phyloP scores from a whole-genome alignment of 2,888 invertebrate species.

The Penaeus monodon region DNA sequence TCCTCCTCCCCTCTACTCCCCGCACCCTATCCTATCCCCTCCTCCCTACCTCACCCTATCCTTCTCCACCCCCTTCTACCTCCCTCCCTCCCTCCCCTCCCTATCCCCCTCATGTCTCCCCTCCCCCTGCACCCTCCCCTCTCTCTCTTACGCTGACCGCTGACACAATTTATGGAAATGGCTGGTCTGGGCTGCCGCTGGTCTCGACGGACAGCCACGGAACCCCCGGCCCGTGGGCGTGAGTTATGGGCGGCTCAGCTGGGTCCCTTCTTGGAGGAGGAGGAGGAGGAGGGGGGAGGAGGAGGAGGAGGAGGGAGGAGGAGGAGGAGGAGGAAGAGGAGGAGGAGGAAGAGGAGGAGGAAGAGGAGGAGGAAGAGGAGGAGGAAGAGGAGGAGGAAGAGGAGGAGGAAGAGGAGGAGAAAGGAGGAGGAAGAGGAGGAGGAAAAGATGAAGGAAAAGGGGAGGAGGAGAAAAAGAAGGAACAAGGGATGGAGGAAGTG shows the following conservation, averaged over 20 bases:
- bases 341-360: background rate
- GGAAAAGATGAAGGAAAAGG: background rate
- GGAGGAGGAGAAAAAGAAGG: no score
- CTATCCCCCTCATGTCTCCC: no score
- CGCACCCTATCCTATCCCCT: no score
- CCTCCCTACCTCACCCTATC: no score
- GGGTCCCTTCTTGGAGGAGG: constrained; percentile 31
- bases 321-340: constrained; percentile 14
- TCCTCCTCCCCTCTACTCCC: no score
- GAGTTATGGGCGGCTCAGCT: constrained; percentile 55
- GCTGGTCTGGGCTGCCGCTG: constrained; percentile 54
- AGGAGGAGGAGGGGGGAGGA: constrained; percentile 7
- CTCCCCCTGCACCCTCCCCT: background rate
- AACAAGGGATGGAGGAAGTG: background rate
- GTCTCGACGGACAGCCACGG: constrained; percentile 38
- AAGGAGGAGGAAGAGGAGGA: background rate
- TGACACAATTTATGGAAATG: constrained; percentile 65
- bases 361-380: background rate
- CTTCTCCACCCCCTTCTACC: no score
- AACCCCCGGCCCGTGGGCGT: constrained; percentile 40
- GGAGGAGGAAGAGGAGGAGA: background rate
- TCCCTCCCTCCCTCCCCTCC: no score
- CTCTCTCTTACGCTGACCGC: constrained; percentile 62
- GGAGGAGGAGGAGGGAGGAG: background rate
- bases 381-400: background rate